Evolutionary conservation across 2,888 invertebrate species (phyloP).

Genomic region (Podabrus alpinus): DNA sequence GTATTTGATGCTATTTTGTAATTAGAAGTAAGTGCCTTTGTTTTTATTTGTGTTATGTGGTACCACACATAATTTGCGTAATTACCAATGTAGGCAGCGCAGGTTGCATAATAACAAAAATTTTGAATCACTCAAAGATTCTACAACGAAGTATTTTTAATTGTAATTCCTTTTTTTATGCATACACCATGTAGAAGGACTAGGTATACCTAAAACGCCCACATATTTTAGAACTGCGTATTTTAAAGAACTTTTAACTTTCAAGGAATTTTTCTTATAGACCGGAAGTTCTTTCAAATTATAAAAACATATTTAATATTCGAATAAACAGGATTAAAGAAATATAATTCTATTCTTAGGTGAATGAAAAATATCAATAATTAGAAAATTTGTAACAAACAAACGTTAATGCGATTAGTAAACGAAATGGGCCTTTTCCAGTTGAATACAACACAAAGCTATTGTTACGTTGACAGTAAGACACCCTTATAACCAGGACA

Average conservation of each 20-base stretch:
- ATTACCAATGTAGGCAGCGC: no score
- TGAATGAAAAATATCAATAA: conserved; percentile 22
- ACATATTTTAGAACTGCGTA: neutral
- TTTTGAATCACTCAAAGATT: no score
- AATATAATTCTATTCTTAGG: conserved; percentile 32
- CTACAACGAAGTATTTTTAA: no score
- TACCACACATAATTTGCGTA: no score
- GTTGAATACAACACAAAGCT: conserved; percentile 46
- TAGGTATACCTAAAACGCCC: no score
- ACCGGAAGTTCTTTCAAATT: neutral
- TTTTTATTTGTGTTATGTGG: no score
- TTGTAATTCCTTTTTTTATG: no score
- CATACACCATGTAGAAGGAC: no score
- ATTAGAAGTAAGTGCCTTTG: no score
- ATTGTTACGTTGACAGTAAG: conserved; percentile 56
- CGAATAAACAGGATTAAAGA: conserved; percentile 37
- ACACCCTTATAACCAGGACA: conserved; percentile 54
- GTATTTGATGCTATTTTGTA: no score
- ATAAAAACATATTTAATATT: conserved; percentile 29
- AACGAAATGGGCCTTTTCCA: conserved; percentile 49
- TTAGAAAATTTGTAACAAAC: conserved; percentile 33
- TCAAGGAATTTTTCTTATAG: neutral
- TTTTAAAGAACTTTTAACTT: neutral
- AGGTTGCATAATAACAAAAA: no score
- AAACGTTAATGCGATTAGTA: conserved; percentile 52